Base-by-base conservation (phyloP, 2,888 invertebrate species). In the Lasioglossum villosulum region DNA sequence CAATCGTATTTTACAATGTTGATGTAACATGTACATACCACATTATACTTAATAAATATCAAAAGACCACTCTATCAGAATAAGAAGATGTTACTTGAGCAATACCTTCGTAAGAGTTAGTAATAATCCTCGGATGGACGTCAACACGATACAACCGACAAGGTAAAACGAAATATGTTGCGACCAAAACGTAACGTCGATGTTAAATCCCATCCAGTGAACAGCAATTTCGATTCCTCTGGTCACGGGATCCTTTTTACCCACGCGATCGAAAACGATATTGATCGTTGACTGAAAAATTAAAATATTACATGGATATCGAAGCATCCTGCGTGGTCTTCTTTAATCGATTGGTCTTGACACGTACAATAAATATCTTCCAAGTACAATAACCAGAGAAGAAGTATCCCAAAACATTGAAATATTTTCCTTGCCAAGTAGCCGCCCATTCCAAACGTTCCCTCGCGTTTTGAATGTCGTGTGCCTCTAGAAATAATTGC, bases 181-280 rank as follows among this genome's bases (percentile, higher is more conserved):
- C 1, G 99, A 99, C 99, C 99, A 99, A 95, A 99, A 99, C 30
- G 97, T 97, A n/a, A 99, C 98, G 95, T 99, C 99, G 91, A 99
- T 98, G 93, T 98, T 97, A 92, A 99, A 97, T 27, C 99, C 99
- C 94, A 99, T 97, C 97, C 99, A 99, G 94, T 99, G 98, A 0
- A 99, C 98, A 6, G 98, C 98, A 85, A 99, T 98, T 96, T 99
- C 99, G 80, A 99, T 97, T 0, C 99, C 99, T 88, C 98, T 96
- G 0, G 99, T 99, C 3, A 99, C 99, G 0, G 99, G 99, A 95
- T 99, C 99, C 93, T 99, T 99, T 94, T 99, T 99, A 0, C 99
- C 99, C 1, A 99, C 99, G 78, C 99, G 97, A 95, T 99, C 99
- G 95, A 99, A 99, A 34, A 99, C 98, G 93, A 99, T 99, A 95